Evolutionary conservation across 1,140 invertebrate species (phyloP), one percentile per base, ranked within the genome.

Genomic region (Mamestra configurata): DNA sequence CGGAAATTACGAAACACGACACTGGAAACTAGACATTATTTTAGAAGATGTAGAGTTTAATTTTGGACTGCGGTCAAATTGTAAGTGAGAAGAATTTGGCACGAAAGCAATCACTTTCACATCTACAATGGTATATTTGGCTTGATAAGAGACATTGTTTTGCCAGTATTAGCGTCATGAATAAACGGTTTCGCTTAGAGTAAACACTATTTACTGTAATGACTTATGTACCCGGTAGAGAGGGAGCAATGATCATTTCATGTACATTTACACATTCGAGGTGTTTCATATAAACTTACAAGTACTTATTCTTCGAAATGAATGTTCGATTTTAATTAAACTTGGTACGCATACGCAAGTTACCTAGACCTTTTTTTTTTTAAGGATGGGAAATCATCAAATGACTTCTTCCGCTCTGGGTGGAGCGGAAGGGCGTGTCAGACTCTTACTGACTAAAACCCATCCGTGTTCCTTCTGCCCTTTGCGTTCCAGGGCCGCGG

Each of bases 91-190:
- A 68, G 20, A 22, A 66, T 66, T 68, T 71, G 68, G 68, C 68
- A 71, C 15, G 43, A 49, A 68, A 53, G 66, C 24, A 49, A 35
- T 31, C 18, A 53, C 68, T 71, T 71, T 71, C 37, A 18, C 6
- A 6, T 53, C 7, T 20, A 20, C 15, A 35, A 4, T 27, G 7
- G 5, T 53, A 31, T 71, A 71, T 53, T 71, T 71, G 68, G 68
- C 68, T 31, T 71, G 68, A 71, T 35, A 71, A 71, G 46, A 68
- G 24, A 18, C 1, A 70, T 71, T 53, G 46, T 31, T 51, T 71
- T 71, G 61, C 68, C 46, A 71, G 46, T 20, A 68, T 18, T 46
- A 24, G 37, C 8, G 11, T 11, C 66, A 46, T 27, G 66, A 70
- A 15, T 24, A 49, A 64, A 61, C 18, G 8, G 15, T 46, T 46